These are phyloP conservation scores for Tenrec ecaudatus DNA, from an alignment of 2,113 vertebrate genomes.

Conservation along the genomic window DNA sequence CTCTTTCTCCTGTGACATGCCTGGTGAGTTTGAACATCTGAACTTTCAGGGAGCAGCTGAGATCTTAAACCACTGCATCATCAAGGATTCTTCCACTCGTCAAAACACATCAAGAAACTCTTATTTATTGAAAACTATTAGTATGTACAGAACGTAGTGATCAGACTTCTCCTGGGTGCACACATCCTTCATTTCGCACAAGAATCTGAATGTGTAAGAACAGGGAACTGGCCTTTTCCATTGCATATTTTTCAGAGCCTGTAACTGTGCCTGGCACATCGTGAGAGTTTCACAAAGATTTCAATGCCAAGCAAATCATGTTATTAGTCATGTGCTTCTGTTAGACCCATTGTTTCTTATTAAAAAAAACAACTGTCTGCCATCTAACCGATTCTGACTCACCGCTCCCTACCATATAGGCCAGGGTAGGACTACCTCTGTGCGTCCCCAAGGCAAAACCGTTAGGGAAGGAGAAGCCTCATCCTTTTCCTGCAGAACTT, in stretches of 20 bases:
- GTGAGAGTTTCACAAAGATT: background rate
- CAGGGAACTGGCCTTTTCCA: background rate
- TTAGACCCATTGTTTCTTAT: background rate
- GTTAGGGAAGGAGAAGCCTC: no score
- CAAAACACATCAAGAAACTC: background rate
- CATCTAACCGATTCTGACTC: no score
- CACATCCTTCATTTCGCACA: background rate
- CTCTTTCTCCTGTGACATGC: background rate
- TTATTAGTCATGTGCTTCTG: background rate
- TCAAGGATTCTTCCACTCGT: background rate
- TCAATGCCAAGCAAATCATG: slow-evolving; percentile 28
- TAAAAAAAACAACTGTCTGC: no score
- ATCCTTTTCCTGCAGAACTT: no score
- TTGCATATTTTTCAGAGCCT: background rate
- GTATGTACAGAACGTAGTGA: background rate
- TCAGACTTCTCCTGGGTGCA: background rate
- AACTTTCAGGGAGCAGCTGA: background rate
- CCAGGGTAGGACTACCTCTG: no score
- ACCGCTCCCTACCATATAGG: no score
- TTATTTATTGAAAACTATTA: background rate
- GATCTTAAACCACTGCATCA: background rate
- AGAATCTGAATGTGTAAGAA: background rate
- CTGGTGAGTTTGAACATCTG: background rate
- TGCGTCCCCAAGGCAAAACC: no score
- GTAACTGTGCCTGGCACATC: background rate